Base-by-base conservation (phyloP, 2,113 vertebrate species). In the Caranx melampygus region DNA sequence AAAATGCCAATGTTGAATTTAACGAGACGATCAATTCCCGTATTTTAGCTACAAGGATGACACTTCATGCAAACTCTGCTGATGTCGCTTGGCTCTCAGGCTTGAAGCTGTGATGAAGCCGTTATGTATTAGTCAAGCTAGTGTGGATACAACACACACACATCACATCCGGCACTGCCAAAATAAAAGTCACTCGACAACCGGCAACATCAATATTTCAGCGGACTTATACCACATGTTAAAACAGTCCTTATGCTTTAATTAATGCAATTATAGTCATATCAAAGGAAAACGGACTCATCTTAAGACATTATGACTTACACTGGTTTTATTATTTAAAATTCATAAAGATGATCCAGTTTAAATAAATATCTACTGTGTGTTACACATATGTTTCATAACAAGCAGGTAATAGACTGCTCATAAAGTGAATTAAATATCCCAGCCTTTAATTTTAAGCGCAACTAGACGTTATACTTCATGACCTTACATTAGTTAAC, bases 11-110 rank as follows among this genome's bases (percentile, higher is more conserved):
- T 52, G 13, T 4, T 21, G 72, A 72, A 68, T 76, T 81, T 40
- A 16, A 66, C 72, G 72, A 47, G 26, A 10, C 33, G 44, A 20
- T 34, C 74, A 71, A 79, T 62, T 73, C 54, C 73, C 58, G 40
- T 63, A 42, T 76, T 80, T 51, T 60, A 73, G 82, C 81, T 77
- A 62, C 75, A 59, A 83, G 62, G 78, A 73, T 79, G 72, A 21
- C 72, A 83, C 71, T 88, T 86, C 62, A 79, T 89, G 79, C 75
- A 87, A 87, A 88, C 85, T 90, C 90, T 87, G 90, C 87, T 92
- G 88, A 80, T 87, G 85, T 84, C 87, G 87, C 57, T 78, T 89
- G 64, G 82, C 72, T 89, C 76, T 90, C 65, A 68, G 83, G 83
- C 69, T 83, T 83, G 81, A 80, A 70, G 81, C 87, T 64, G 77